A percentile compares a stretch with the other conserved stretches of the same genome.
Evolutionary conservation across 2,888 invertebrate species (phyloP).

Genomic region (Sphaeridia pumilis): DNA sequence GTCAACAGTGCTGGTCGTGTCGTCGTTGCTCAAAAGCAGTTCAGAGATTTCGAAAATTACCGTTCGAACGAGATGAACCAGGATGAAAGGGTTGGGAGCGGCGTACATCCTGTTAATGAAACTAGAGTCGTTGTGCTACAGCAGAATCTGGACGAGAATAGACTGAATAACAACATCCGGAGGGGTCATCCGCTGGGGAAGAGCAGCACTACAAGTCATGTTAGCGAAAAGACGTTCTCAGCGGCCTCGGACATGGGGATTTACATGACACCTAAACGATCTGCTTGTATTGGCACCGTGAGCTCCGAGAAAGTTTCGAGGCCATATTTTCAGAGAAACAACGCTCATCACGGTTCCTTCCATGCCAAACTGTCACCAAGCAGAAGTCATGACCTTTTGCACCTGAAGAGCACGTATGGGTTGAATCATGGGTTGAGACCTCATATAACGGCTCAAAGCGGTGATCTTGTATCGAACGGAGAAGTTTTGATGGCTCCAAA

Average conservation of each 20-base stretch:
- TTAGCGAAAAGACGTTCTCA: no score
- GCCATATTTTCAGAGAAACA: slow-evolving; percentile 31
- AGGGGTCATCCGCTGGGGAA: no score
- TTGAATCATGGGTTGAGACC: slow-evolving; percentile 25
- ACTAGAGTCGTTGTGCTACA: no score
- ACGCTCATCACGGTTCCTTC: slow-evolving; percentile 33
- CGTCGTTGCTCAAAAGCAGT: not conserved
- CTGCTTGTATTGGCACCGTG: not conserved
- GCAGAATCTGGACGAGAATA: no score
- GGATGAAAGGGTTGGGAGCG: no score
- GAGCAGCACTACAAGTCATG: no score
- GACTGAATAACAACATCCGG: no score
- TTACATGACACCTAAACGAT: slow-evolving; percentile 1
- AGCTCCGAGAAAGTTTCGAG: slow-evolving; percentile 21
- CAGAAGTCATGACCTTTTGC: slow-evolving; percentile 32
- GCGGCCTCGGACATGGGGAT: not conserved
- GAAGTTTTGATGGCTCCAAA: not conserved
- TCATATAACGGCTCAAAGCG: slow-evolving; percentile 14
- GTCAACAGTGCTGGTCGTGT: not conserved
- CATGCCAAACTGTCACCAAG: slow-evolving; percentile 32
- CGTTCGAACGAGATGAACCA: no score
- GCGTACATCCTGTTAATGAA: no score
- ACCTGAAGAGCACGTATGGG: slow-evolving; percentile 32
- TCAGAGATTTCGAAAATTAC: not conserved
- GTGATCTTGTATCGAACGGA: slow-evolving; percentile 8